Base-by-base conservation (phyloP, 2,888 invertebrate species). In the Saturnia pavonia region DNA sequence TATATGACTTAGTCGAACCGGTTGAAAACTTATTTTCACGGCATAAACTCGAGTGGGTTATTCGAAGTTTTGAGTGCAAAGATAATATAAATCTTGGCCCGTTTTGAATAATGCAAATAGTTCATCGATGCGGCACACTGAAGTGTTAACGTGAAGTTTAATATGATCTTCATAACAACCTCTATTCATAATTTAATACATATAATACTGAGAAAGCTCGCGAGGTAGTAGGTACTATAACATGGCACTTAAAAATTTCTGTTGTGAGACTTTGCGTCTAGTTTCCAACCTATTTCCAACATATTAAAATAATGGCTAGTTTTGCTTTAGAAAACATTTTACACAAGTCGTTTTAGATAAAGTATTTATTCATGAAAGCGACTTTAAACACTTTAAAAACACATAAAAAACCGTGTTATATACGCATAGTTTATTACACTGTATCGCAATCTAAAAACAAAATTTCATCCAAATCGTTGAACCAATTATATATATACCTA, bases 41-140 rank as follows among this genome's bases (percentile, higher is more conserved):
- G 82, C 80, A 80, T 79, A 79, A 84, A 84, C 80, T 86, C 79
- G 82, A 85, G 85, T 83, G 82, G 87, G 86, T 90, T 87, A 86
- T 85, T 80, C 81, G 80, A 91, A 91, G 90, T 91, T 91, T 88
- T 85, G 86, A 90, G 89, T 88, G 87, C 86, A 87, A 88, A 89
- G 86, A 90, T 90, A 90, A 91, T 87, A 86, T 82, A 81, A 75
- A 79, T 80, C 75, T 77, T 76, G 81, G 81, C 76, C 66, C 77
- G 86, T 84, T 87, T 85, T 91, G 91, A 91, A 92, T 92, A 85
- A 87, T 87, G 84, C 81, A 84, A 80, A 84, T 82, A 81, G 80
- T 84, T 83, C 75, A 80, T 80, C 75, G 78, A 78, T 78, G 74
- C 76, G 76, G 80, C 75, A 75, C 76, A 73, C 73, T 73, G 76